These are phyloP conservation scores for Physocephala rufipes DNA, from an alignment of 2,888 invertebrate species.

Conservation along the genomic window DNA sequence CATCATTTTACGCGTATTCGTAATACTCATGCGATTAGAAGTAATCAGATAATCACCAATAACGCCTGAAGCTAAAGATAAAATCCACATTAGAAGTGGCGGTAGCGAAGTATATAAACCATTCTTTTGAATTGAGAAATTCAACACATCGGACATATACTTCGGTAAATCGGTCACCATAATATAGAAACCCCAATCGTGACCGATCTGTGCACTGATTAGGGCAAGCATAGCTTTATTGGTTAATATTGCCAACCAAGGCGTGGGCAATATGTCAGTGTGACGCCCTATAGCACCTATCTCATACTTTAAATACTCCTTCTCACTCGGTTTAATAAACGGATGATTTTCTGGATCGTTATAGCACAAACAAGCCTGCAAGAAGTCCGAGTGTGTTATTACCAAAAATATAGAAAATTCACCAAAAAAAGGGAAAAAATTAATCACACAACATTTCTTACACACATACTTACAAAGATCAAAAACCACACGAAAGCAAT, in stretches of 20 bases:
- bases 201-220: constrained; percentile 76
- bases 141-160: constrained; percentile 72
- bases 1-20: constrained; percentile 67
- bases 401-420: not conserved
- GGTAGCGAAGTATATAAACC: constrained; percentile 72
- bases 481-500: constrained; percentile 79
- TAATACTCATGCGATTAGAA: constrained; percentile 68
- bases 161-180: constrained; percentile 74
- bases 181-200: constrained; percentile 75
- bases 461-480: constrained; percentile 71
- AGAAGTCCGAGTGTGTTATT: not conserved
- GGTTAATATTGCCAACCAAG: constrained; percentile 77
- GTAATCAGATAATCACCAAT: constrained; percentile 76
- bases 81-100: constrained; percentile 72
- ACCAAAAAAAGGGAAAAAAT: not conserved
- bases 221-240: constrained; percentile 79
- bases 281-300: constrained; percentile 69
- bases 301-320: constrained; percentile 73
- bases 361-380: constrained; percentile 71
- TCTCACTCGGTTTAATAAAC: constrained; percentile 77
- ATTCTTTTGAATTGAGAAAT: constrained; percentile 71
- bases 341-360: constrained; percentile 79
- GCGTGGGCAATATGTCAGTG: constrained; percentile 71
- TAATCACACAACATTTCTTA: too few relatives aligned
- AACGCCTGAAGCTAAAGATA: constrained; percentile 71